Evolutionary conservation across 2,113 vertebrate genomes (phyloP), one percentile per base, ranked within the genome.

Genomic region (Melanocharis versteri): DNA sequence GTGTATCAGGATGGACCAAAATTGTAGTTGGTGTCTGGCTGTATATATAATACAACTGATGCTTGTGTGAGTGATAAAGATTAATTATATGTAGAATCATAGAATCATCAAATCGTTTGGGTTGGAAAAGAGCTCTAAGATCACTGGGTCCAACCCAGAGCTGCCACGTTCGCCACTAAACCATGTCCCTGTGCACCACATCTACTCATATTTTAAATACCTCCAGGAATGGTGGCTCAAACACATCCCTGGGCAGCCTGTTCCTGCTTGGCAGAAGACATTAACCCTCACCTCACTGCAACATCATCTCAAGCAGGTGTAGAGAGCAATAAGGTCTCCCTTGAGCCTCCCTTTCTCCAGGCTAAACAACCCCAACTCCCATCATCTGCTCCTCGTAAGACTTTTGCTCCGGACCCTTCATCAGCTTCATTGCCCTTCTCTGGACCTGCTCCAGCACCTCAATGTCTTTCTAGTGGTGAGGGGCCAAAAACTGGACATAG

Each of bases 251-350:
- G 44, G 47, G 51, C 37, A 58, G 37, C 12, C 12, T 44, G 6
- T 19, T 88, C 68, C 22, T 53, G 19, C 15, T 7, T 31, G 61
- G 20, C 14, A 61, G 30, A 54, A 61, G 24, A n/a, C 26, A 19
- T 13, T 5, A n/a, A 22, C 9, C 9, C 7, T 37, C 21, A 61
- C 10, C 14, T 69, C 24, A 45, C 20, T 13, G 6, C 39, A 66
- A 14, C 23, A n/a, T 18, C 28, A 28, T 18, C 14, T 61, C 47
- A 21, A 1, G 0, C 9, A 69, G 30, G 7, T 68, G 9, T 31
- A 35, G 30, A 35, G 40, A 15, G 9, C 0, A 0, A 26, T 47
- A 53, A 75, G 9, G 4, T 75, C 11, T 3, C 37, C 24, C 19
- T 33, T 17, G 20, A 75, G 20, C 20, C 4, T 58, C 20, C 16